Evolutionary conservation across 1,140 invertebrate species (phyloP).

Genomic region (Zaprionus ghesquierei): DNA sequence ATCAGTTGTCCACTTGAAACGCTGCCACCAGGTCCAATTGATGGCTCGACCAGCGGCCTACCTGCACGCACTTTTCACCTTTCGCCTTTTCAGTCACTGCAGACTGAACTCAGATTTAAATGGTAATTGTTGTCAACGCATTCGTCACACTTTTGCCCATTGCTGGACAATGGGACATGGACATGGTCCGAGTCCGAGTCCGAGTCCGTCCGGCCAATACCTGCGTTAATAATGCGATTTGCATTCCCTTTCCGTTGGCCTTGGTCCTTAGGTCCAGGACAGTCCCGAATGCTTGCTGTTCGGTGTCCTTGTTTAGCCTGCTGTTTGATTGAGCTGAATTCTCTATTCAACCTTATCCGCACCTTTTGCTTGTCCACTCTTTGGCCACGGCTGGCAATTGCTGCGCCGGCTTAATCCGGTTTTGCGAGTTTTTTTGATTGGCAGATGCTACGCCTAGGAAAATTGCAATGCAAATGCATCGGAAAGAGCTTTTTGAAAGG

Average conservation of each 20-base stretch:
- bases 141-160: slow-evolving; percentile 75
- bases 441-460: slow-evolving; percentile 45
- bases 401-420: slow-evolving; percentile 62
- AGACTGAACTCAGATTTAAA: slow-evolving; percentile 23
- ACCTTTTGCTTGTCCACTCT: slow-evolving; percentile 56
- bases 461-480: not conserved
- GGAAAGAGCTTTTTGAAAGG: not conserved
- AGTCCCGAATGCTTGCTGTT: slow-evolving; percentile 9
- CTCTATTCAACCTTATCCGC: slow-evolving; percentile 61
- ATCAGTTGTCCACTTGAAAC: slow-evolving; percentile 70
- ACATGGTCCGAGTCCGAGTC: slow-evolving; percentile 36
- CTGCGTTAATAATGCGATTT: slow-evolving; percentile 80
- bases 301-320: slow-evolving; percentile 60
- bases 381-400: slow-evolving; percentile 29
- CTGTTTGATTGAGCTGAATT: slow-evolving; percentile 72
- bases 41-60: slow-evolving; percentile 11
- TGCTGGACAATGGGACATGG: slow-evolving; percentile 49
- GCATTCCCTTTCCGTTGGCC: slow-evolving; percentile 52
- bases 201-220: slow-evolving; percentile 35
- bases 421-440: slow-evolving; percentile 64
- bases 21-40: slow-evolving; percentile 26
- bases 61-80: slow-evolving; percentile 26
- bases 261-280: slow-evolving; percentile 1
- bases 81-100: slow-evolving; percentile 21
- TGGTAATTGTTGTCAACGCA: slow-evolving; percentile 73